A percentile compares a stretch with the other conserved stretches of the same genome.
phyloP scores from a whole-genome alignment of 1,140 invertebrate genomes.

The Scaptomyza graminum region DNA sequence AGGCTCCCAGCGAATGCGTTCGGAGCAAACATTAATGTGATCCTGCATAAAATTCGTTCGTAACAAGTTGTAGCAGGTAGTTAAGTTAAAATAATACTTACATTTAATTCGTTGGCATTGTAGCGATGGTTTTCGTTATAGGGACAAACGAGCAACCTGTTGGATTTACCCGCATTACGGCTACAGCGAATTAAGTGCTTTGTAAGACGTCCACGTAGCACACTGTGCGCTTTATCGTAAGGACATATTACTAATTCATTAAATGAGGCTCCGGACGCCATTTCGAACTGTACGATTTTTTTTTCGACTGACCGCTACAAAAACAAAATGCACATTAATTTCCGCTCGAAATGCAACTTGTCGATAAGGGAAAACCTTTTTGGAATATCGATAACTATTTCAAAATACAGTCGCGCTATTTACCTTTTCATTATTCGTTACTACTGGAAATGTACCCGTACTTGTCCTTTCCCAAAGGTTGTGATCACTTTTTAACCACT shows the following conservation, averaged over 20 bases:
- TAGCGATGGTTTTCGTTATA: conserved; percentile 22
- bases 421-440: neutral
- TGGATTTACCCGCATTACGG: neutral
- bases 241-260: conserved; percentile 19
- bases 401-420: too few species aligned
- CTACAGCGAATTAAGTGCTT: conserved; percentile 23
- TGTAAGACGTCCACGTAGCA: conserved; percentile 11
- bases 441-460: too few species aligned
- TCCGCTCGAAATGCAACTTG: too few species aligned
- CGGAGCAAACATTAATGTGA: conserved; percentile 19
- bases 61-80: neutral
- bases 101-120: neutral
- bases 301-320: neutral
- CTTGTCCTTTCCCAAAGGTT: too few species aligned
- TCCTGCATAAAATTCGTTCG: conserved; percentile 1
- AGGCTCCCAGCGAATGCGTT: neutral
- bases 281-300: neutral
- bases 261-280: conserved; percentile 2
- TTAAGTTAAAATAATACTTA: conserved; percentile 1
- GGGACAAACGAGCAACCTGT: conserved; percentile 7
- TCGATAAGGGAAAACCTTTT: neutral
- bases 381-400: neutral
- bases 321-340: neutral
- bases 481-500: too few species aligned
- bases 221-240: conserved; percentile 4